Evolutionary conservation across 1,140 invertebrate species (phyloP).

Genomic region (Rhyacophila brunnea): DNA sequence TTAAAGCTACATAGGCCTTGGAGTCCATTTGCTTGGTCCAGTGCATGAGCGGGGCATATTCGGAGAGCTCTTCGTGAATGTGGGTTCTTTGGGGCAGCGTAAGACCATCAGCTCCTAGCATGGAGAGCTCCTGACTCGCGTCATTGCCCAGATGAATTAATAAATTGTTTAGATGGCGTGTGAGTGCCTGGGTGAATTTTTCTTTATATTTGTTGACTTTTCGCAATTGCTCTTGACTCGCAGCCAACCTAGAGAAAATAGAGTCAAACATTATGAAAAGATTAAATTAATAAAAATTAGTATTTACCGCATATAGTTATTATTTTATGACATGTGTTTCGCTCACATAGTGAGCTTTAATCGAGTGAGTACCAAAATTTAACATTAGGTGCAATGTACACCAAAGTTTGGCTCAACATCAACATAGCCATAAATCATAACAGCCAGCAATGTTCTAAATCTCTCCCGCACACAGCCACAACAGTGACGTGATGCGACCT

Average conservation of each 20-base stretch:
- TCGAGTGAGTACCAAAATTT: too few relatives aligned
- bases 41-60: slow-evolving; percentile 87
- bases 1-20: slow-evolving; percentile 76
- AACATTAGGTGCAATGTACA: too few relatives aligned
- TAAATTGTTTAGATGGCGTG: slow-evolving; percentile 87
- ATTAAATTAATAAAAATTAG: too few relatives aligned
- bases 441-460: too few relatives aligned
- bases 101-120: slow-evolving; percentile 56
- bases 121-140: slow-evolving; percentile 38
- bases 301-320: too few relatives aligned
- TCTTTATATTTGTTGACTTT: slow-evolving; percentile 79
- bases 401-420: too few relatives aligned
- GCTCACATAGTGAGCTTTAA: too few relatives aligned
- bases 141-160: slow-evolving; percentile 81
- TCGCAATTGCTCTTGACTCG: slow-evolving; percentile 86
- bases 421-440: too few relatives aligned
- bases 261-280: too few relatives aligned
- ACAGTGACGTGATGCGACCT: too few relatives aligned
- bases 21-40: slow-evolving; percentile 85
- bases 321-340: too few relatives aligned
- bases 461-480: too few relatives aligned
- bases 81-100: slow-evolving; percentile 72
- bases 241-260: slow-evolving; percentile 61
- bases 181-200: slow-evolving; percentile 82
- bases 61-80: slow-evolving; percentile 79